These are phyloP conservation scores for Muscicapa comitata DNA, from an alignment of 2,797 vertebrate species.

Conservation along the genomic window DNA sequence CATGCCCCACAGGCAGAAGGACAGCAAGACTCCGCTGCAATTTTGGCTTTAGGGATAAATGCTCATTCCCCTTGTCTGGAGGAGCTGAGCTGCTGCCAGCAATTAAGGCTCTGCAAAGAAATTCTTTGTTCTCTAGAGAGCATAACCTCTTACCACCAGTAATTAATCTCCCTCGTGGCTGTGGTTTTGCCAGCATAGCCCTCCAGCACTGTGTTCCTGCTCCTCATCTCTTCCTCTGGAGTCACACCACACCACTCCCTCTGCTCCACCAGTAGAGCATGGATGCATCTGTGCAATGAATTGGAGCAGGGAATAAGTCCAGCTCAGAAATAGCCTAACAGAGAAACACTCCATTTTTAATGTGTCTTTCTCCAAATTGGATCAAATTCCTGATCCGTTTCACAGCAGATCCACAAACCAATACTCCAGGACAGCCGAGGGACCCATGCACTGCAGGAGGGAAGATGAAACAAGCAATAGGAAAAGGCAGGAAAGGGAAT, in stretches of 20 bases:
- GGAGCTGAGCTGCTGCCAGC: constrained; percentile 16
- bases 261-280: not conserved
- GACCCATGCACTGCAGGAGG: constrained; percentile 35
- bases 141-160: not conserved
- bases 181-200: not conserved
- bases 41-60: not conserved
- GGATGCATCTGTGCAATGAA: not conserved
- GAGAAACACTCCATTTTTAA: not conserved
- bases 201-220: not conserved
- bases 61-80: not conserved
- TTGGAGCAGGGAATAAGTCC: constrained; percentile 14
- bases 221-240: not conserved
- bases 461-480: constrained; percentile 26
- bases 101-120: not conserved
- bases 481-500: constrained; percentile 41
- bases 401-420: constrained; percentile 50
- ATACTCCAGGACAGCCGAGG: not conserved
- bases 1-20: not conserved
- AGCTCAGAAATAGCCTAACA: constrained; percentile 51
- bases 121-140: not conserved
- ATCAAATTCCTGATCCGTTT: constrained; percentile 55
- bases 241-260: not conserved
- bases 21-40: not conserved
- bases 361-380: constrained; percentile 47
- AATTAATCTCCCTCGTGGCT: not conserved